Evolutionary conservation across 1,140 invertebrate genomes (phyloP).

Genomic region (Mercenaria mercenaria): DNA sequence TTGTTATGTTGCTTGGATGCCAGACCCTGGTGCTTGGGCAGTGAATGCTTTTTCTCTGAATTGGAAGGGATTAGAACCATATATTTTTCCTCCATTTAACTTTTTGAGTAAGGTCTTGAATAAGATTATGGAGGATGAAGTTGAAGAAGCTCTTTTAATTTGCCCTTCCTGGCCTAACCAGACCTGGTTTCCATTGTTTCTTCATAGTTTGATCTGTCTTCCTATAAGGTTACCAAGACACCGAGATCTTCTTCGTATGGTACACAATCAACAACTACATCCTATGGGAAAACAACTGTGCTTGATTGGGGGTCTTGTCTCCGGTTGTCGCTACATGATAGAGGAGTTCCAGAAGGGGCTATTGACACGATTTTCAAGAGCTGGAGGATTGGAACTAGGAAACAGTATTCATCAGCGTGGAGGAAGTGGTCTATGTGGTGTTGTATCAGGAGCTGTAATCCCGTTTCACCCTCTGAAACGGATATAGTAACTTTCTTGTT

Average conservation of each 20-base stretch:
- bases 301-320: constrained; percentile 5
- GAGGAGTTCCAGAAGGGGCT: constrained; percentile 46
- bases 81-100: constrained; percentile 18
- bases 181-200: not conserved
- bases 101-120: constrained; percentile 11
- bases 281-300: not conserved
- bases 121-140: not conserved
- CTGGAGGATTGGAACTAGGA: constrained; percentile 46
- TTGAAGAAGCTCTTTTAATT: not conserved
- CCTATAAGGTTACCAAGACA: constrained; percentile 34
- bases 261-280: not conserved
- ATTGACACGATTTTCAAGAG: constrained; percentile 12
- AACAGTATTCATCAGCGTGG: constrained; percentile 56
- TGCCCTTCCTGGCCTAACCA: too few relatives aligned
- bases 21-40: not conserved
- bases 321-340: not conserved
- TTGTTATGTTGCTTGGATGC: constrained; percentile 34
- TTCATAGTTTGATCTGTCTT: constrained; percentile 8
- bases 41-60: constrained; percentile 2
- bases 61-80: not conserved
- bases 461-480: constrained; percentile 31
- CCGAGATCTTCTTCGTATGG: constrained; percentile 3
- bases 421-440: constrained; percentile 63
- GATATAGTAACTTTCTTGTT: constrained; percentile 37
- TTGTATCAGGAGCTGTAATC: constrained; percentile 7